Evolutionary conservation across 2,797 vertebrate genomes (phyloP), one percentile per base, ranked within the genome.

Genomic region (Takifugu rubripes): DNA sequence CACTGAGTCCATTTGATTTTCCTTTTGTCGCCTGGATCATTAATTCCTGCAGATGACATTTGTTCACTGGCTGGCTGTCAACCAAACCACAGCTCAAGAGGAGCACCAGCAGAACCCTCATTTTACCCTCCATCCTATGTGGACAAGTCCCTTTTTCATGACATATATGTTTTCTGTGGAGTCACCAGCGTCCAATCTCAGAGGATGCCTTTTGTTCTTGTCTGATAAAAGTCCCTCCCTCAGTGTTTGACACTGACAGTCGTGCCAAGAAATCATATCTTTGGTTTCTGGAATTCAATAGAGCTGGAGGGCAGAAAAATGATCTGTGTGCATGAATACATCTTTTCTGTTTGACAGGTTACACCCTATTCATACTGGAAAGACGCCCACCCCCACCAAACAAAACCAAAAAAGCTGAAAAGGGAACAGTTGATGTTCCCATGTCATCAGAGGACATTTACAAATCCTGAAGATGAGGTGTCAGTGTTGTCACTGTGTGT

Each of bases 21-120:
- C 46, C 46, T 25, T 44, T 17, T 10, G 43, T 17, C 0, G 6
- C 7, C 2, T 2, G 21, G 2, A 5, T 9, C 29, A 86, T 56
- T 1, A 26, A 0, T 0, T 63, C 9, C 54, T 2, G 68, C 54
- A 87, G 59, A 0, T 72, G 52, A 60, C 84, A 87, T 49, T 71
- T 79, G 0, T 64, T 0, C 31, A 78, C 24, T 0, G 5, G 15
- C 2, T 2, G 5, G 5, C 56, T 70, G 0, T 46, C 40, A 2
- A 57, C 25, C 49, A 51, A 44, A 25, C 53, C 21, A 29, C 47
- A 65, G 58, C 54, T 55, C 16, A 72, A 7, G 3, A 74, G 24
- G 43, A 78, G 25, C 36, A 61, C 31, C 15, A 57, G 10, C 0
- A 71, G n/a, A 0, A 7, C 2, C 49, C 10, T 79, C 79, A 85